Percentiles rank a stretch among this genome's conserved stretches.
phyloP scores from a whole-genome alignment of 2,797 vertebrate species.

The Apogon hyalosoma region DNA sequence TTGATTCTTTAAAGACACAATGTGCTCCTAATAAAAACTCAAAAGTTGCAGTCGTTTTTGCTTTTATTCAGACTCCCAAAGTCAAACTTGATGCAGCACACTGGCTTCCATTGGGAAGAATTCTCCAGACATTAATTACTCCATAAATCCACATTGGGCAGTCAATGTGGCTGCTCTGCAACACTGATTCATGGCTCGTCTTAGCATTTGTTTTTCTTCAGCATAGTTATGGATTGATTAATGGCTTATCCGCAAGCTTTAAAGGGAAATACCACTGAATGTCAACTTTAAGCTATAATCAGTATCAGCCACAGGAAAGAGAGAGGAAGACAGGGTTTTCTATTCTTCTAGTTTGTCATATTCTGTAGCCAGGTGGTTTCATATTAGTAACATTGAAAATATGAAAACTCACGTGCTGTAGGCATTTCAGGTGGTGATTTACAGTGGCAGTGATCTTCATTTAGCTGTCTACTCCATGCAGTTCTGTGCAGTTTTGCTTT shows the following conservation, averaged over 20 bases:
- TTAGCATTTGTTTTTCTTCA: conserved; percentile 49
- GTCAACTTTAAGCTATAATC: conserved; percentile 13
- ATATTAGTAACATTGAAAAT: neutral
- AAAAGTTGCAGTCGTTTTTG: conserved; percentile 2
- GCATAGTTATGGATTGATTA: conserved; percentile 53
- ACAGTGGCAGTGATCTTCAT: neutral
- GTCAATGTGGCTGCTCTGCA: conserved; percentile 34
- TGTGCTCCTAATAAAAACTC: conserved; percentile 4
- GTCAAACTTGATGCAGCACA: conserved; percentile 3
- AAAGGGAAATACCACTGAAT: conserved; percentile 27
- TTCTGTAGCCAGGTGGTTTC: neutral
- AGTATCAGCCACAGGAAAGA: conserved; percentile 15
- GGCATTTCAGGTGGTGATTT: too few relatives aligned
- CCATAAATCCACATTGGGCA: conserved; percentile 55
- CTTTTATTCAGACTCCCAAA: neutral
- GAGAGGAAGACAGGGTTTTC: conserved; percentile 1
- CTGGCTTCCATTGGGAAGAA: conserved; percentile 35
- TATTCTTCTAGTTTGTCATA: conserved; percentile 6
- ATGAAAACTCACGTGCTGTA: neutral
- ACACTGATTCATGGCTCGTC: conserved; percentile 46
- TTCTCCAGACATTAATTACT: conserved; percentile 51
- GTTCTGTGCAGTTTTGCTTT: neutral
- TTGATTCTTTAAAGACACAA: conserved; percentile 4
- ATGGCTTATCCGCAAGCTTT: conserved; percentile 34
- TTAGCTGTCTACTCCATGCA: neutral